Base-by-base conservation (phyloP, 2,888 invertebrate genomes). In the Sinhomidia bicolor region DNA sequence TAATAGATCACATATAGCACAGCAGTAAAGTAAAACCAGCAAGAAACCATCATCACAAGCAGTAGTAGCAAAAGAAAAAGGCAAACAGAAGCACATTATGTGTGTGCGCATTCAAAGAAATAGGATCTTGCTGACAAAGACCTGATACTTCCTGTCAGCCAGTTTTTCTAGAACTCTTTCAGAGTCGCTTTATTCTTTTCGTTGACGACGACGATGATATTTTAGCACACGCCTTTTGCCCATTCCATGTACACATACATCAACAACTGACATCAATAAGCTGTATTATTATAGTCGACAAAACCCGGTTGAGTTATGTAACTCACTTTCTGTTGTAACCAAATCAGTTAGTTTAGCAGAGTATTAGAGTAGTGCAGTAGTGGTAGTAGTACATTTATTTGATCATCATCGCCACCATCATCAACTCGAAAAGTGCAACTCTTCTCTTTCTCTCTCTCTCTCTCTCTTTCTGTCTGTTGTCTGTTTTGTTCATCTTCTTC, bases 71-170 rank as follows among this genome's bases (percentile, higher is more conserved):
- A 29, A 65, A 60, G 44, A 78, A 51, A 7, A 60, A 62, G 71
- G 76, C 29, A 85, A 78, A 68, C 44, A 85, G 68, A 78, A 23
- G 10, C 29, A 44, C 14, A 41, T 36, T 41, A 44, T n/a, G 26
- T 1, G 29, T 6, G n/a, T 20, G 14, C 68, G 62, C 23, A 54
- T 32, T 41, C 60, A 47, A 80, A 80, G 79, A 79, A 80, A 51
- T 57, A 54, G 68, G 68, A 86, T 80, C 76, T 57, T 83, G 83
- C 83, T 84, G 88, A 88, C 68, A 83, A 84, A 88, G 83, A 89
- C 80, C 51, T 51, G 74, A 89, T 76, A 83, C 83, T 88, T 88
- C 88, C 88, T 88, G 88, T 88, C 88, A 83, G 78, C 78, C 60
- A 76, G 62, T 41, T 54, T 81, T 65, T 54, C 14, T 57, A 20